Evolutionary conservation across 2,797 vertebrate genomes (phyloP).

Genomic region (Lagocephalus sceleratus): DNA sequence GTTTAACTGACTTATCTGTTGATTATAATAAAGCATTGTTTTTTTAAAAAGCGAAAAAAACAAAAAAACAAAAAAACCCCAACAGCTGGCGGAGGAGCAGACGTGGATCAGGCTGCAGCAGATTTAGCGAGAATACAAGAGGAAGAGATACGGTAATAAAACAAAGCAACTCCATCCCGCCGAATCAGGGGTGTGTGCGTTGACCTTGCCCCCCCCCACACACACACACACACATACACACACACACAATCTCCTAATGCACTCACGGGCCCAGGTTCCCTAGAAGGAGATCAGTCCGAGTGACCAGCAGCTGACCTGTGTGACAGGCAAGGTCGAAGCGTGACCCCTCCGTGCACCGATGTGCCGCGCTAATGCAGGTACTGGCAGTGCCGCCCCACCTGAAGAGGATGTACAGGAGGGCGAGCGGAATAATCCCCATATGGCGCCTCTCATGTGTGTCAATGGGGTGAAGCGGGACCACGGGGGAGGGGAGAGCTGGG

Average conservation of each 20-base stretch:
- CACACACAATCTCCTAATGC: constrained; percentile 61
- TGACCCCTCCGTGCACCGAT: constrained; percentile 32
- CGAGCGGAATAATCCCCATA: constrained; percentile 57
- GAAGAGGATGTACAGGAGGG: constrained; percentile 63
- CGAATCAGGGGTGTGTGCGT: neutral
- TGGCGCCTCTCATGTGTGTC: constrained; percentile 16
- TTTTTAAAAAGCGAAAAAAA: too few species aligned
- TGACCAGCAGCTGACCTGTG: constrained; percentile 33
- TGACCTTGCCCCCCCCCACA: constrained; percentile 30
- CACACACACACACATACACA: too few species aligned
- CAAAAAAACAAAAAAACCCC: too few species aligned
- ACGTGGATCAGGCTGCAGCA: constrained; percentile 22
- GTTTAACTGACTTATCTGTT: too few species aligned
- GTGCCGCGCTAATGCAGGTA: constrained; percentile 50
- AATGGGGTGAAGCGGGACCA: constrained; percentile 1
- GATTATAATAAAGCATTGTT: neutral
- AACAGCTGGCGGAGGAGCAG: constrained; percentile 50
- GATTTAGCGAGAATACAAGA: too few species aligned
- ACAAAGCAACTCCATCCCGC: too few species aligned
- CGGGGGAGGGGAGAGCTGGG: constrained; percentile 33
- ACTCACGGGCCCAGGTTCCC: constrained; percentile 50
- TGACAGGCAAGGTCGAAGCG: constrained; percentile 39
- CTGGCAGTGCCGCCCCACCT: constrained; percentile 47
- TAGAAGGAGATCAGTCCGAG: constrained; percentile 51
- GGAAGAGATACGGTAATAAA: too few species aligned